Percentiles rank a stretch among this genome's conserved stretches.
These are phyloP conservation scores for Bombus vancouverensis DNA, from an alignment of 1,140 invertebrate species.

Conservation along the genomic window DNA sequence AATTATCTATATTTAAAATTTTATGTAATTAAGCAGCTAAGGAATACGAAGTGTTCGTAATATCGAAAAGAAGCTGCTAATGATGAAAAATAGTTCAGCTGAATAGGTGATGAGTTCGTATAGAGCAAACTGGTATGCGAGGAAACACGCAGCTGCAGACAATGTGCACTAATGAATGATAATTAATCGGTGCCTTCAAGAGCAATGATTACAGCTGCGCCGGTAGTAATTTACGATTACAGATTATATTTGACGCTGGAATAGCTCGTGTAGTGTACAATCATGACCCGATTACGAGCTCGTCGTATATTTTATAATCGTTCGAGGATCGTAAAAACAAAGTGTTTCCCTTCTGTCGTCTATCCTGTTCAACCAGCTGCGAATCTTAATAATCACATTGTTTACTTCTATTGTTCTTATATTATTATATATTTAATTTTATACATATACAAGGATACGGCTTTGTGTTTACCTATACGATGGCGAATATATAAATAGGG, in stretches of 20 bases:
- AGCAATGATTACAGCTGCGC: conserved; percentile 5
- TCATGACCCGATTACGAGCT: not conserved
- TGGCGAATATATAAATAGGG: not conserved
- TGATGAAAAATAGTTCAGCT: no score
- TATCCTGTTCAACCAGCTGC: not conserved
- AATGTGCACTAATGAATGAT: conserved; percentile 24
- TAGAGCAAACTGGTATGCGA: not conserved
- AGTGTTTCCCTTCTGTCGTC: conserved; percentile 30
- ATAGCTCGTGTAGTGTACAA: not conserved
- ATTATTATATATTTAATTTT: not conserved
- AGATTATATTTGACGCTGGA: conserved; percentile 20
- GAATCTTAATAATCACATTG: not conserved
- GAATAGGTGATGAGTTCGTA: not conserved
- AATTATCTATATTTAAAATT: no score
- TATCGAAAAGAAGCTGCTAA: no score
- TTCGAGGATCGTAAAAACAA: not conserved
- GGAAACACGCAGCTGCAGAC: conserved; percentile 12
- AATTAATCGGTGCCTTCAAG: conserved; percentile 31
- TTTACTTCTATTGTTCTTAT: not conserved
- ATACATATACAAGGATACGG: not conserved
- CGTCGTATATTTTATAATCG: not conserved
- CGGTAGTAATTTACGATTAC: conserved; percentile 24
- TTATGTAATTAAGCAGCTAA: no score
- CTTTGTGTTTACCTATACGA: not conserved
- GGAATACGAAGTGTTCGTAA: no score